These are phyloP conservation scores for Trogon melanurus DNA, from an alignment of 2,113 vertebrate genomes.

Conservation along the genomic window DNA sequence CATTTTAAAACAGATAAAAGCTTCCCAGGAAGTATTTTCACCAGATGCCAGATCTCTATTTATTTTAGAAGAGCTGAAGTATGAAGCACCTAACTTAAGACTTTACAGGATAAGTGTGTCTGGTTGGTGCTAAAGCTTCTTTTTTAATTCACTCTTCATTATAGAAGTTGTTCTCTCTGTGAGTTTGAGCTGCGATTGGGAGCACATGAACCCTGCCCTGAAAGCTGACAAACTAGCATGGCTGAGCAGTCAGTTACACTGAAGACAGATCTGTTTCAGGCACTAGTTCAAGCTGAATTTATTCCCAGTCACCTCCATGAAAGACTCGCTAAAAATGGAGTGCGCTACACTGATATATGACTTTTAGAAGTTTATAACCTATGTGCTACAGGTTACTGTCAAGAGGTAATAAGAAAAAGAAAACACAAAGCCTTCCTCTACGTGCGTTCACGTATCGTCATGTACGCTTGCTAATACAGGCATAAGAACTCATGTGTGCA, in stretches of 20 bases:
- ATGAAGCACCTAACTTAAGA: constrained; percentile 50
- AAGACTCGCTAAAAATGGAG: constrained; percentile 5
- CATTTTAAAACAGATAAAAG: not conserved
- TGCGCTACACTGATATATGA: not conserved
- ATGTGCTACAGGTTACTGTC: not conserved
- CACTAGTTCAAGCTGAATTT: constrained; percentile 31
- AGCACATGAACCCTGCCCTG: constrained; percentile 24
- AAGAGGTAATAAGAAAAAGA: not conserved
- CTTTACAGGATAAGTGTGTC: constrained; percentile 48
- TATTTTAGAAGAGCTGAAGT: constrained; percentile 35
- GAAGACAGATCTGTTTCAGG: not conserved
- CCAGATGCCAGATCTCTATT: not conserved
- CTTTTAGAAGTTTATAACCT: constrained; percentile 8
- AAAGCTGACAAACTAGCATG: constrained; percentile 5
- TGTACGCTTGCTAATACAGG: not conserved
- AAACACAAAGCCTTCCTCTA: not conserved
- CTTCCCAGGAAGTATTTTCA: constrained; percentile 19
- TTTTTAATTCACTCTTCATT: constrained; percentile 65
- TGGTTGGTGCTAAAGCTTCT: constrained; percentile 45
- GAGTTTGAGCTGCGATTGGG: constrained; percentile 53
- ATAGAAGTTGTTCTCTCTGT: constrained; percentile 13
- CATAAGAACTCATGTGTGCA: not conserved
- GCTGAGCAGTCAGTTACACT: constrained; percentile 1
- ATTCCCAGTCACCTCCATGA: not conserved
- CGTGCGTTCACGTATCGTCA: not conserved